Percentiles rank a stretch among this genome's conserved stretches.
Conservation (phyloP, 2,888 invertebrate genomes). For the Cactoblastis cactorum region DNA sequence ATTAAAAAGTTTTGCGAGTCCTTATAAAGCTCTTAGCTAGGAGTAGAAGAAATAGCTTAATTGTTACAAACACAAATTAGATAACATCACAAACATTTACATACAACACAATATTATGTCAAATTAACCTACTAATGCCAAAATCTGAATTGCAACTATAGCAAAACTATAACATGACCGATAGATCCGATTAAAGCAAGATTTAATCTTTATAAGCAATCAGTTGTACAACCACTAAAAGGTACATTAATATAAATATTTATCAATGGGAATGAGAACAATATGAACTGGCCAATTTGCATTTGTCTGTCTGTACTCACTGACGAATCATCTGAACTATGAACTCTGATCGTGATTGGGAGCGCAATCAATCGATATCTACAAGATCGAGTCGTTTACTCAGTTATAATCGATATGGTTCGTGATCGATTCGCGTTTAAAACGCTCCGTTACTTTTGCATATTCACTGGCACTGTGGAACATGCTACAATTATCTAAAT, state of each 20-base stretch:
- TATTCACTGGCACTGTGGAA: slow-evolving; percentile 27
- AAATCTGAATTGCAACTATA: too few species aligned
- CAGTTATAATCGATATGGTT: slow-evolving; percentile 44
- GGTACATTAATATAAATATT: background rate
- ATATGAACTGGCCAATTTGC: slow-evolving; percentile 10
- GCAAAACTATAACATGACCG: too few species aligned
- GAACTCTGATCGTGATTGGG: slow-evolving; percentile 38
- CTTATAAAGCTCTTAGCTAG: too few species aligned
- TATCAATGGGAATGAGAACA: slow-evolving; percentile 2
- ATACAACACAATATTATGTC: too few species aligned
- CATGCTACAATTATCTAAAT: slow-evolving; percentile 10
- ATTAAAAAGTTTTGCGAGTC: too few species aligned
- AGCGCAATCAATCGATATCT: slow-evolving; percentile 41
- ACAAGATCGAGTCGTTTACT: slow-evolving; percentile 31
- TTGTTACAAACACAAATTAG: too few species aligned
- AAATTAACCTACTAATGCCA: background rate
- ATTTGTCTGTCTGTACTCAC: slow-evolving; percentile 8
- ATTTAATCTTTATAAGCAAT: background rate
- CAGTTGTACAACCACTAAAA: background rate
- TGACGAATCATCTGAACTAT: slow-evolving; percentile 12
- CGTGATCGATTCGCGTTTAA: slow-evolving; percentile 42
- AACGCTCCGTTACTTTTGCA: slow-evolving; percentile 49
- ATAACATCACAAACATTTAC: too few species aligned
- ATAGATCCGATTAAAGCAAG: background rate
- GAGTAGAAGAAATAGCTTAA: too few species aligned